These are phyloP conservation scores for Sinohyriopsis cumingii DNA, from an alignment of 2,888 invertebrate species.

Conservation along the genomic window DNA sequence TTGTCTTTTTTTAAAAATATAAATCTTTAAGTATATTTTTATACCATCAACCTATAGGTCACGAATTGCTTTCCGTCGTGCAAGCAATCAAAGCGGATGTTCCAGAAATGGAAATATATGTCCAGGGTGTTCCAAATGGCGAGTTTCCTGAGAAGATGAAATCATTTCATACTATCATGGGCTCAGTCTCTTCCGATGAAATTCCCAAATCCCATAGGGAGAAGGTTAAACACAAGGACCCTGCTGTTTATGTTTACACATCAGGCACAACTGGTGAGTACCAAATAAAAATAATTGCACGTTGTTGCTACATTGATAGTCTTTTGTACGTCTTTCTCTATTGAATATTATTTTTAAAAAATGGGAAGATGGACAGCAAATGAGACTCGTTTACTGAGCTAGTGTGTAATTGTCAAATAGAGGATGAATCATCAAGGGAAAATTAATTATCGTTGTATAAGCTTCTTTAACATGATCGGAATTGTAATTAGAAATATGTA, in stretches of 20 bases:
- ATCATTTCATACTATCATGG: slow-evolving; percentile 45
- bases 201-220: slow-evolving; percentile 31
- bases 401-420: too few relatives aligned
- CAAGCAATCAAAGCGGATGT: slow-evolving; percentile 46
- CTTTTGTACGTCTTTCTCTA: too few relatives aligned
- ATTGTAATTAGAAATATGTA: too few relatives aligned
- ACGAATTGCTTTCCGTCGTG: slow-evolving; percentile 47
- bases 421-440: too few relatives aligned
- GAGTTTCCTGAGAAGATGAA: slow-evolving; percentile 33
- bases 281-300: too few relatives aligned
- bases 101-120: slow-evolving; percentile 38
- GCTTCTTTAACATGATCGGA: too few relatives aligned
- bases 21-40: background rate
- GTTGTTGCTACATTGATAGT: too few relatives aligned
- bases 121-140: slow-evolving; percentile 30
- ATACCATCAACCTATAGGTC: slow-evolving; percentile 32
- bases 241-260: slow-evolving; percentile 93
- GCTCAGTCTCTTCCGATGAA: slow-evolving; percentile 26
- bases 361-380: too few relatives aligned
- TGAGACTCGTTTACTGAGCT: too few relatives aligned
- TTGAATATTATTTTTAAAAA: too few relatives aligned
- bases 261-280: slow-evolving; percentile 75
- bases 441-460: too few relatives aligned
- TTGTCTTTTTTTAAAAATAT: background rate
- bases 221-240: slow-evolving; percentile 39